Evolutionary conservation across 2,888 invertebrate species (phyloP).

Genomic region (Epinotia nisella): DNA sequence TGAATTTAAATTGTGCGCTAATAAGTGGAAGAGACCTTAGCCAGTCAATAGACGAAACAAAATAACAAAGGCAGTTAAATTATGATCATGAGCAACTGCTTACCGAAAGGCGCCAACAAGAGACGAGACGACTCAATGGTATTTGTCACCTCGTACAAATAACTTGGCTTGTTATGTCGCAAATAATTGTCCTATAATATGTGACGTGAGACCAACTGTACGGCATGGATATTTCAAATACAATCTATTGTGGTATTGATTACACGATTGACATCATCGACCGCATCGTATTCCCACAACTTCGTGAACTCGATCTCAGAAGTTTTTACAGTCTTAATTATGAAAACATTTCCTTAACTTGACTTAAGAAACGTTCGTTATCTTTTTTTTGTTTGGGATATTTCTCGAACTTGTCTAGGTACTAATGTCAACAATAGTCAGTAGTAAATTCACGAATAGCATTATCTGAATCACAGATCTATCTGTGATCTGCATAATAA

Average conservation of each 20-base stretch:
- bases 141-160: not conserved
- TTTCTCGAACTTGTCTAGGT: too few relatives aligned
- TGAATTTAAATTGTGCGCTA: not conserved
- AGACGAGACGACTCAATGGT: not conserved
- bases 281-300: conserved; percentile 4
- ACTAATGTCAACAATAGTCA: too few relatives aligned
- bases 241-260: conserved; percentile 16
- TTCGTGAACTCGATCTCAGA: not conserved
- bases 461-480: not conserved
- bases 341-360: not conserved
- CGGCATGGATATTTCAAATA: conserved; percentile 7
- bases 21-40: not conserved
- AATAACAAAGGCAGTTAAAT: not conserved
- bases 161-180: not conserved
- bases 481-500: not conserved
- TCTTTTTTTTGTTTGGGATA: too few relatives aligned
- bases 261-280: conserved; percentile 20
- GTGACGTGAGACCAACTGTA: not conserved
- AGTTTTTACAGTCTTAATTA: too few relatives aligned
- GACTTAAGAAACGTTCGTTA: not conserved
- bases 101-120: not conserved
- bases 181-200: not conserved
- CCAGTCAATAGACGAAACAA: not conserved
- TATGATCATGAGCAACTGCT: not conserved
- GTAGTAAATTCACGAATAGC: not conserved